Evolutionary conservation across 2,797 vertebrate species (phyloP).

Genomic region (Hippocampus kuda): DNA sequence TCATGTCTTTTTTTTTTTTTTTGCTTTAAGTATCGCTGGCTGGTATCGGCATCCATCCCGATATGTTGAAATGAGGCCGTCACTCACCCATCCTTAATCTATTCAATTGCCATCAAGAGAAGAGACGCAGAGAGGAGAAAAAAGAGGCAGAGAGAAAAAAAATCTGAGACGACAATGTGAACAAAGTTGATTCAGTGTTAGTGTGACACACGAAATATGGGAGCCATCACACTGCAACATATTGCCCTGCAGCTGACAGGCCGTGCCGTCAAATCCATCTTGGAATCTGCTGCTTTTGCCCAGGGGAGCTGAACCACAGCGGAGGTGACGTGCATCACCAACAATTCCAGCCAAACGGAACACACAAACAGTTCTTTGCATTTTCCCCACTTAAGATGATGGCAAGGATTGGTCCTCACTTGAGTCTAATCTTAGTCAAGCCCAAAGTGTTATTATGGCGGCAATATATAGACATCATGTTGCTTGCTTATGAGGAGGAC

Average conservation of each 20-base stretch:
- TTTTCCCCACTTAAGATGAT: conserved; percentile 1
- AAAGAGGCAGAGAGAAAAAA: background rate
- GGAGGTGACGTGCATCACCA: conserved; percentile 33
- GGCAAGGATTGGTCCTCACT: background rate
- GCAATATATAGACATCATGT: background rate
- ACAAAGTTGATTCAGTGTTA: background rate
- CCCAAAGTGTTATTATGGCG: background rate
- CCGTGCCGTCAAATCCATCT: conserved; percentile 36
- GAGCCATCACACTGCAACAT: conserved; percentile 48
- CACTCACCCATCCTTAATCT: too few relatives aligned
- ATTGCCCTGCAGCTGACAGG: conserved; percentile 48
- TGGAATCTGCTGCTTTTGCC: conserved; percentile 35
- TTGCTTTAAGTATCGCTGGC: too few relatives aligned
- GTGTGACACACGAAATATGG: conserved; percentile 21
- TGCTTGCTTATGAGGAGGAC: background rate
- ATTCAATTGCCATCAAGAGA: too few relatives aligned
- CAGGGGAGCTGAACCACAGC: conserved; percentile 41
- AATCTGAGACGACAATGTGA: background rate
- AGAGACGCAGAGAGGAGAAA: too few relatives aligned
- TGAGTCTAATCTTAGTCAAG: background rate
- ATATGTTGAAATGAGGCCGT: too few relatives aligned
- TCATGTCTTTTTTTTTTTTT: too few relatives aligned
- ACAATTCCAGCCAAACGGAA: conserved; percentile 4
- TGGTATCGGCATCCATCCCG: too few relatives aligned
- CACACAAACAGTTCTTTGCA: conserved; percentile 13